phyloP scores from a whole-genome alignment of 2,888 invertebrate species.

The Cerastis leucographa region DNA sequence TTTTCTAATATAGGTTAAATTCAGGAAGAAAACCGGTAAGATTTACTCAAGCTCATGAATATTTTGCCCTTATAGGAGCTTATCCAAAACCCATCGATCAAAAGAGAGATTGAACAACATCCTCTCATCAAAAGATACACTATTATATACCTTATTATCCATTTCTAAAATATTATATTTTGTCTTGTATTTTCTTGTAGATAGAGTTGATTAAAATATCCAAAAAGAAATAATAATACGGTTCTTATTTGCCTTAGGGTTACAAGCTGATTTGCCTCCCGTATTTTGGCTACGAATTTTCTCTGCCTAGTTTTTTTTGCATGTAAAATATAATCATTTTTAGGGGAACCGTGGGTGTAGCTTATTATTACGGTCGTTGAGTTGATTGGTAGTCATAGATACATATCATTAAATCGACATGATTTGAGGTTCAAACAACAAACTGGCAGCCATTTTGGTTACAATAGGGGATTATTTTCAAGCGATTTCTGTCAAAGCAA shows the following conservation, averaged over 20 bases:
- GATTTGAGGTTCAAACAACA: neutral
- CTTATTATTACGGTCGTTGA: conserved; percentile 18
- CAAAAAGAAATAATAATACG: conserved; percentile 51
- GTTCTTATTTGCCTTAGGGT: conserved; percentile 63
- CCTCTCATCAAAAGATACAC: conserved; percentile 20
- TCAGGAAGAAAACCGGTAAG: conserved; percentile 9
- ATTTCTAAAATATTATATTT: conserved; percentile 43
- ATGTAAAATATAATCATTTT: conserved; percentile 39
- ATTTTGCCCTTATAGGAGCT: conserved; percentile 14
- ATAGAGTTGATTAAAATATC: conserved; percentile 63
- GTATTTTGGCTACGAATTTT: conserved; percentile 54
- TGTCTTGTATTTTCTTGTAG: conserved; percentile 40
- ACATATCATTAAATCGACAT: neutral
- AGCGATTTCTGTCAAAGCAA: neutral
- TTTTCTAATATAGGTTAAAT: conserved; percentile 3
- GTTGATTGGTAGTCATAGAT: neutral
- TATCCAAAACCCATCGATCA: conserved; percentile 22
- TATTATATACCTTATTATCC: conserved; percentile 36
- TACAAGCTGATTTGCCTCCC: conserved; percentile 62
- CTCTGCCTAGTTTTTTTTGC: conserved; percentile 37
- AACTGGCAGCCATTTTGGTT: neutral
- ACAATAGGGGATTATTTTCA: neutral
- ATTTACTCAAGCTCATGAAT: conserved; percentile 31
- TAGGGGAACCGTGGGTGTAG: neutral
- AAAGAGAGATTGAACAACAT: conserved; percentile 38